Percentiles rank a stretch among this genome's conserved stretches.
Conservation (phyloP, 2,113 vertebrate genomes). For the Callaeas wilsoni region DNA sequence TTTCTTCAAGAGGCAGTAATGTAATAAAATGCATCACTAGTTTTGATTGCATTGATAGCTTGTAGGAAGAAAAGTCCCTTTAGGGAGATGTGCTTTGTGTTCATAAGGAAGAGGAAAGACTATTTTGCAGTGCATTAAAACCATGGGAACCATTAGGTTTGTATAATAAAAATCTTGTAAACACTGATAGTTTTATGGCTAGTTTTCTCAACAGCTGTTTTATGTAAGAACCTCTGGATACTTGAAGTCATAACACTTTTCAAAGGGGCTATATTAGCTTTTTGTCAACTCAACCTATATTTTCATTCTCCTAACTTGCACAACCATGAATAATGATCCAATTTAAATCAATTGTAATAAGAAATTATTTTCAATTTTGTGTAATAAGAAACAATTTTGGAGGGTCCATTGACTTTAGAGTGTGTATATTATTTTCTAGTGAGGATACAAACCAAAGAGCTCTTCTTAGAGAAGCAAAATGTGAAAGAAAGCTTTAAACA, state of each 20-base stretch:
- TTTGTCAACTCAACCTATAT: neutral
- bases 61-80: neutral
- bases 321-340: neutral
- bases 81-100: neutral
- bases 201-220: slow-evolving; percentile 18
- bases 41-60: slow-evolving; percentile 37
- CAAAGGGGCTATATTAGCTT: neutral
- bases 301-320: neutral
- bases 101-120: neutral
- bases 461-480: neutral
- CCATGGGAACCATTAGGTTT: neutral
- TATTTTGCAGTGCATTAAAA: slow-evolving; percentile 19
- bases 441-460: neutral
- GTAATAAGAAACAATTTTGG: neutral
- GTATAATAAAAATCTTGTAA: slow-evolving; percentile 46
- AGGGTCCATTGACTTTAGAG: neutral
- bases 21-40: slow-evolving; percentile 56
- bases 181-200: slow-evolving; percentile 33
- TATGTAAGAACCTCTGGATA: neutral
- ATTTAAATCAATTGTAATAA: neutral
- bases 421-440: neutral
- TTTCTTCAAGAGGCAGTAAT: slow-evolving; percentile 10
- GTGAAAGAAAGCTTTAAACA: neutral
- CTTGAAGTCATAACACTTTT: neutral
- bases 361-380: slow-evolving; percentile 3